A percentile compares a stretch with the other conserved stretches of the same genome.
Evolutionary conservation across 2,113 vertebrate genomes (phyloP).

Genomic region (Clarias batrachus): DNA sequence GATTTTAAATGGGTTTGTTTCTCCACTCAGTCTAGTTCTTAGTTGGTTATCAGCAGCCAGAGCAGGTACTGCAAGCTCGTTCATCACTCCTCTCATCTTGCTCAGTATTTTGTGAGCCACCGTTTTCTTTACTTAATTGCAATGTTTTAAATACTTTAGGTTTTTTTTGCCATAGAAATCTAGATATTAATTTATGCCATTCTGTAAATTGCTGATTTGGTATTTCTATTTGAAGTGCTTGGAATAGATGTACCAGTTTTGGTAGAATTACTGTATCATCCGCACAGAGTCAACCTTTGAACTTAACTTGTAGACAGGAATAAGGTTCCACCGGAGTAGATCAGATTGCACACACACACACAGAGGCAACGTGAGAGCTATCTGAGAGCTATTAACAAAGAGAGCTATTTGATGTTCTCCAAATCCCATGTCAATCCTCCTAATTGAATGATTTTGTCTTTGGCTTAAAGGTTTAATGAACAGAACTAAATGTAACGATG

Average conservation of each 20-base stretch:
- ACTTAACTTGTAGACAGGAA: not conserved
- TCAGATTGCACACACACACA: not conserved
- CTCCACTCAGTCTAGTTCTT: not conserved
- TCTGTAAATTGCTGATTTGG: too few species aligned
- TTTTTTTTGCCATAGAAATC: too few species aligned
- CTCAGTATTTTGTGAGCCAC: not conserved
- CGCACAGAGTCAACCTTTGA: not conserved
- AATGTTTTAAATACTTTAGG: not conserved
- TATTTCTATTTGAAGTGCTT: too few species aligned
- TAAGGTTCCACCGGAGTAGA: not conserved
- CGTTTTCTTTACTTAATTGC: not conserved
- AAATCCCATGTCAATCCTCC: not conserved
- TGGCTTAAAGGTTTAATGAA: not conserved
- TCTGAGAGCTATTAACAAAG: too few species aligned
- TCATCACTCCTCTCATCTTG: not conserved
- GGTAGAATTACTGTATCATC: not conserved
- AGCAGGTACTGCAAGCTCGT: not conserved
- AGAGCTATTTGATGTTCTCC: not conserved
- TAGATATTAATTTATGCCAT: too few species aligned
- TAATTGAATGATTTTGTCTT: too few species aligned
- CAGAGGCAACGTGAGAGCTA: too few species aligned
- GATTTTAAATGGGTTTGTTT: constrained; percentile 7
- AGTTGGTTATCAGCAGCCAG: not conserved
- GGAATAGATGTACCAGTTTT: too few species aligned
- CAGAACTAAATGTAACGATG: not conserved